Evolutionary conservation across 2,113 vertebrate genomes (phyloP).

Genomic region (Phrynocephalus versicolor): DNA sequence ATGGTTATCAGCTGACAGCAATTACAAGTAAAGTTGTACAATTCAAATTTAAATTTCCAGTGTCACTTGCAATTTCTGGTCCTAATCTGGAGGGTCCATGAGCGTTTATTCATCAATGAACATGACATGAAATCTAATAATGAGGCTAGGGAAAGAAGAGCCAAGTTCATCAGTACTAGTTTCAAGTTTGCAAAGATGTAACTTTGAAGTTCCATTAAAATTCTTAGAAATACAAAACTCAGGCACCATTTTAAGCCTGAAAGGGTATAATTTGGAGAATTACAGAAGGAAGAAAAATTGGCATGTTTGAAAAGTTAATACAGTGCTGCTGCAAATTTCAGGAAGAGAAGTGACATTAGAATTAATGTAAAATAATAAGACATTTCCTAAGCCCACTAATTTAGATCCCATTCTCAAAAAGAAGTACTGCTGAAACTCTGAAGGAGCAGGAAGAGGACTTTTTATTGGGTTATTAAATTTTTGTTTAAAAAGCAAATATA

Average conservation of each 20-base stretch:
- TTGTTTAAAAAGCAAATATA: conserved; percentile 25
- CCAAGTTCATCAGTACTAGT: not conserved
- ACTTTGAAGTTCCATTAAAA: not conserved
- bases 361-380: conserved; percentile 19
- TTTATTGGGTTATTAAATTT: not conserved
- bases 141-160: not conserved
- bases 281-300: conserved; percentile 25
- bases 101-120: not conserved
- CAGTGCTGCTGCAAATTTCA: conserved; percentile 21
- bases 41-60: not conserved
- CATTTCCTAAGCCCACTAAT: conserved; percentile 7
- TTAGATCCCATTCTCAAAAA: not conserved
- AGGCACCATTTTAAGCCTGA: conserved; percentile 27
- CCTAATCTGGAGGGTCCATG: not conserved
- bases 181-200: conserved; percentile 14
- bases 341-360: conserved; percentile 30
- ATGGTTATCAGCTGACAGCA: not conserved
- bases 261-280: conserved; percentile 29
- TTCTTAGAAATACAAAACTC: conserved; percentile 7
- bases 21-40: not conserved
- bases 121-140: not conserved
- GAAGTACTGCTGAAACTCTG: not conserved
- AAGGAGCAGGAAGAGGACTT: conserved; percentile 3
- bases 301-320: conserved; percentile 11
- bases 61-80: not conserved